Percentiles rank a stretch among this genome's conserved stretches.
Conservation (phyloP, 2,797 vertebrate genomes). For the Cuniculus paca region DNA sequence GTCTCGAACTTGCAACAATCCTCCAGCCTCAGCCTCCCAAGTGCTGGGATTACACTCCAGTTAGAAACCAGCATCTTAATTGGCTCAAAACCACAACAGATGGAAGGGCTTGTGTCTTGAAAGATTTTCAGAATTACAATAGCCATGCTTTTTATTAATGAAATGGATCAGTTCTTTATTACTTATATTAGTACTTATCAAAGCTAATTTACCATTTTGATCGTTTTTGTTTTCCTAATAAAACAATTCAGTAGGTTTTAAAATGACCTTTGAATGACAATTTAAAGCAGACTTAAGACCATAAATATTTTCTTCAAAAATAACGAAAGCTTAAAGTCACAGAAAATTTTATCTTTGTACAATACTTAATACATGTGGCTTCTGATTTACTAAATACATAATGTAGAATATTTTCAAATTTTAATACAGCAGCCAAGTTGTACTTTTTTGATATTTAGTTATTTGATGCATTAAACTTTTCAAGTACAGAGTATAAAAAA, state of each 20-base stretch:
- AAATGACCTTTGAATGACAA: conserved; percentile 33
- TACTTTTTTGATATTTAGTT: neutral
- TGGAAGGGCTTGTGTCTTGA: neutral
- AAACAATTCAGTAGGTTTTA: conserved; percentile 29
- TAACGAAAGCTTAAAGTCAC: neutral
- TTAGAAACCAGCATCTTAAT: neutral
- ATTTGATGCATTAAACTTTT: conserved; percentile 66
- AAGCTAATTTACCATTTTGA: conserved; percentile 47
- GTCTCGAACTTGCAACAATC: too few species aligned
- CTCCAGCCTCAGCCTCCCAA: too few species aligned
- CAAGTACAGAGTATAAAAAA: conserved; percentile 28
- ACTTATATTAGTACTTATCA: conserved; percentile 38
- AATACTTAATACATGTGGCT: conserved; percentile 5
- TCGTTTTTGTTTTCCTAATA: conserved; percentile 53
- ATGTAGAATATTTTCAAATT: conserved; percentile 56
- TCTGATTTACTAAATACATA: conserved; percentile 25
- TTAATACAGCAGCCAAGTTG: conserved; percentile 47
- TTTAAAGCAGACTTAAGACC: conserved; percentile 62
- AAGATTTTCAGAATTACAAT: conserved; percentile 44
- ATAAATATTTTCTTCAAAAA: conserved; percentile 60
- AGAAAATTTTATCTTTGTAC: conserved; percentile 35
- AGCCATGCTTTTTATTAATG: conserved; percentile 13
- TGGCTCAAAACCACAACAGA: neutral
- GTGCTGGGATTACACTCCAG: too few species aligned
- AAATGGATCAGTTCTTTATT: conserved; percentile 52